These are phyloP conservation scores for Panthera leo DNA, from an alignment of 2,113 vertebrate genomes.

Conservation along the genomic window DNA sequence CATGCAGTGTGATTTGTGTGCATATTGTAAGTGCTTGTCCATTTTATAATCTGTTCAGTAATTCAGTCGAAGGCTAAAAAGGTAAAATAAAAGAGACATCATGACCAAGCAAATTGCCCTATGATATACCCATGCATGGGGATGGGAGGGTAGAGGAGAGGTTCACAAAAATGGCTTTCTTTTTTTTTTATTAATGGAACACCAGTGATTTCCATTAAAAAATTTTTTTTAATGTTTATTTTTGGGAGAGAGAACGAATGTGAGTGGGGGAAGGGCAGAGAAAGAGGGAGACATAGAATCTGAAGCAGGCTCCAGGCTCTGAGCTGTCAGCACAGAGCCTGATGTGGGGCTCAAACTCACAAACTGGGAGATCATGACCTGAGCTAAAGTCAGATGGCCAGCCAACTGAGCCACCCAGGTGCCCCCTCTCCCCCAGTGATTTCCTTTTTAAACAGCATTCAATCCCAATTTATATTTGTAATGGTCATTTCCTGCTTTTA, in stretches of 20 bases:
- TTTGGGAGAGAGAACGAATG: too few relatives aligned
- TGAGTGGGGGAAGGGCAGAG: too few relatives aligned
- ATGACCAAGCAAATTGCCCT: neutral
- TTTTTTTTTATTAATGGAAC: slow-evolving; percentile 19
- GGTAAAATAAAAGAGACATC: neutral
- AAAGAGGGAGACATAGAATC: too few relatives aligned
- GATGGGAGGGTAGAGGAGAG: neutral
- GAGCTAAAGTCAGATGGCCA: too few relatives aligned
- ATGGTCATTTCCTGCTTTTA: slow-evolving; percentile 13
- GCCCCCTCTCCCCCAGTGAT: too few relatives aligned
- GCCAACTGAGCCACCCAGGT: too few relatives aligned
- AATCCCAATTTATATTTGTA: neutral
- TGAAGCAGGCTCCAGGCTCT: too few relatives aligned
- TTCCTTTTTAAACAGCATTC: neutral
- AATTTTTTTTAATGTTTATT: too few relatives aligned
- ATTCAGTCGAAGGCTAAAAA: slow-evolving; percentile 50
- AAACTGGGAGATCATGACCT: too few relatives aligned
- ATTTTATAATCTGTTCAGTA: slow-evolving; percentile 36
- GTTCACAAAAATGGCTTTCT: neutral
- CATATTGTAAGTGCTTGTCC: slow-evolving; percentile 21
- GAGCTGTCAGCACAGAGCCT: too few relatives aligned
- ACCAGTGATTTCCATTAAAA: neutral
- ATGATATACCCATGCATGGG: neutral
- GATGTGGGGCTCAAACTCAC: too few relatives aligned
- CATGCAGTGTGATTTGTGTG: neutral